A percentile compares a stretch with the other conserved stretches of the same genome.
Conservation (phyloP, 2,888 invertebrate genomes). For the Mythimna albipuncta region DNA sequence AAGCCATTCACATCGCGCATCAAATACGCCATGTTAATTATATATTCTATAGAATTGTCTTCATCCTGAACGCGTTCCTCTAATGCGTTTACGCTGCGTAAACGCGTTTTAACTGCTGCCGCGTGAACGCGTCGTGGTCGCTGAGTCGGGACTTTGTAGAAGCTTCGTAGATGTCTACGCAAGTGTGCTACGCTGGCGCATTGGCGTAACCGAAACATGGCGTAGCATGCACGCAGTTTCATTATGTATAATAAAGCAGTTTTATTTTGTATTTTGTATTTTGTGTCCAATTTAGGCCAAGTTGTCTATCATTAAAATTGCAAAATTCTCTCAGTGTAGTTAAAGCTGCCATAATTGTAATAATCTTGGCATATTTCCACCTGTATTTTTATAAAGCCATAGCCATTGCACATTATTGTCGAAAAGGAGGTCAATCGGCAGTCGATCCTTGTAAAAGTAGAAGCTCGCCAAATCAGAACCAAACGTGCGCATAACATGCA, state of each 20-base stretch:
- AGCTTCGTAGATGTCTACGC: not conserved
- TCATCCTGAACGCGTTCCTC: not conserved
- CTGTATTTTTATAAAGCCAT: not conserved
- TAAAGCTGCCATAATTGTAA: not conserved
- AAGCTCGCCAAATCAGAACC: slow-evolving; percentile 46
- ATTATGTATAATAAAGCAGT: not conserved
- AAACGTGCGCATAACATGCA: slow-evolving; percentile 42
- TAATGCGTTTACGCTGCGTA: slow-evolving; percentile 19
- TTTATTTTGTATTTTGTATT: not conserved
- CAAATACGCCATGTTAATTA: slow-evolving; percentile 32
- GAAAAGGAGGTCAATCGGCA: slow-evolving; percentile 29
- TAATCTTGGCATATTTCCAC: not conserved
- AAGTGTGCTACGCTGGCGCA: not conserved
- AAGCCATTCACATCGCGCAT: slow-evolving; percentile 31
- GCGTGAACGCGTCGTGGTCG: slow-evolving; percentile 7
- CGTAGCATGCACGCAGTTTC: not conserved
- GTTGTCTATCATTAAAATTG: not conserved
- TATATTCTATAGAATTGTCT: slow-evolving; percentile 9
- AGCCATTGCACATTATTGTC: slow-evolving; percentile 1
- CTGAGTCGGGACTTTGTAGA: not conserved
- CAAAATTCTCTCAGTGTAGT: not conserved
- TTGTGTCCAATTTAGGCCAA: not conserved
- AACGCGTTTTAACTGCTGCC: slow-evolving; percentile 1
- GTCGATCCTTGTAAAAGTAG: slow-evolving; percentile 31
- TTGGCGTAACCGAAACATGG: not conserved